Evolutionary conservation across 2,113 vertebrate species (phyloP).

Genomic region (Poecile atricapillus): DNA sequence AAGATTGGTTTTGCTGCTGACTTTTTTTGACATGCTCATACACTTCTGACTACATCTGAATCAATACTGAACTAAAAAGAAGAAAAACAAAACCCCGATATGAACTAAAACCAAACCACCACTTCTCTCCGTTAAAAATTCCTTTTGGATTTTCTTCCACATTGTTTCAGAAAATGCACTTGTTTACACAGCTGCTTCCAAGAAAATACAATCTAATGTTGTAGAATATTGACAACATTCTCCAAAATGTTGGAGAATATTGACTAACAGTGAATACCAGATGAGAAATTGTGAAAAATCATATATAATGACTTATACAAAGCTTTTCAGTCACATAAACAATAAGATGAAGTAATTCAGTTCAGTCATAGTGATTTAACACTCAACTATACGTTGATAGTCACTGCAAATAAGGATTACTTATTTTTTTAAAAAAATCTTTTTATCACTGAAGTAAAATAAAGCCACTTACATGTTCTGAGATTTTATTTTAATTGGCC

Average conservation of each 20-base stretch:
- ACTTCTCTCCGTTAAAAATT: not conserved
- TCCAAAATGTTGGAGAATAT: not conserved
- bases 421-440: not conserved
- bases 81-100: accelerated
- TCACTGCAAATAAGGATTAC: not conserved
- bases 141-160: not conserved
- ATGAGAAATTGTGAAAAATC: not conserved
- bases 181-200: not conserved
- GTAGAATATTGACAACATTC: not conserved
- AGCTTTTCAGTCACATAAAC: not conserved
- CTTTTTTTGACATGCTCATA: not conserved
- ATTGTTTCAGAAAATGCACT: not conserved
- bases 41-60: not conserved
- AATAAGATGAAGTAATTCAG: not conserved
- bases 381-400: not conserved
- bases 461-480: not conserved
- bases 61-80: not conserved
- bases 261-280: not conserved
- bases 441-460: not conserved
- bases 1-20: not conserved
- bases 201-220: not conserved
- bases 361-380: not conserved
- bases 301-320: not conserved
- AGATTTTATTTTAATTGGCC: not conserved
- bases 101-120: not conserved